Evolutionary conservation across 1,140 invertebrate species (phyloP), one percentile per base, ranked within the genome.

Genomic region (Drosophila teissieri): DNA sequence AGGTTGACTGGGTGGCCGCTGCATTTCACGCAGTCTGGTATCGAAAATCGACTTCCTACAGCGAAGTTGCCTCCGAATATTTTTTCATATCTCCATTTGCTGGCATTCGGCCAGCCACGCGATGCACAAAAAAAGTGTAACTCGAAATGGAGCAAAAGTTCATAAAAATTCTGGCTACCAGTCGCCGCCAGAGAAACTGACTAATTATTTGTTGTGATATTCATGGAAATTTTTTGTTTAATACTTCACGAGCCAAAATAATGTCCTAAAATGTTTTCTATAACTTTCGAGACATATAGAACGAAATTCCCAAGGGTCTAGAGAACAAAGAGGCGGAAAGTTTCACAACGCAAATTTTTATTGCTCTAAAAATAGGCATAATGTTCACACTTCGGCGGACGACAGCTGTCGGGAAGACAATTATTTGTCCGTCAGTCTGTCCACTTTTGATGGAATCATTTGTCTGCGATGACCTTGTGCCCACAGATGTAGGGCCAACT

Each of bases 121-220:
- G 45, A 34, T 39, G 40, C 57, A 62, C 19, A 19, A 19, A 73
- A 73, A 73, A 68, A 53, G 52, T 67, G 49, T 58, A 49, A 72
- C 79, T 83, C 64, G 72, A 86, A 89, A 88, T 86, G 83, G 83
- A 78, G 62, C 83, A 88, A 88, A 88, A 88, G 83, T 88, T 88
- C 83, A 88, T 65, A 57, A 68, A 68, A 88, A 70, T 78, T 65
- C 53, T 72, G 19, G 60, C 60, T 40, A 78, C 48, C 62, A 81
- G 53, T 34, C 48, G 46, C 62, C 11, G 7, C 22, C 6, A 44
- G 57, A 67, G 37, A 53, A 54, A 19, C 19, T 40, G 19, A 12
- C 46, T 51, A 57, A 73, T 44, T 36, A 51, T 67, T 49, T 45
- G 39, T 46, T 51, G 52, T 19, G 8, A 17, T 65, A 48, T 67